Conservation (phyloP, 1,140 invertebrate genomes). For the Littorina saxatilis region DNA sequence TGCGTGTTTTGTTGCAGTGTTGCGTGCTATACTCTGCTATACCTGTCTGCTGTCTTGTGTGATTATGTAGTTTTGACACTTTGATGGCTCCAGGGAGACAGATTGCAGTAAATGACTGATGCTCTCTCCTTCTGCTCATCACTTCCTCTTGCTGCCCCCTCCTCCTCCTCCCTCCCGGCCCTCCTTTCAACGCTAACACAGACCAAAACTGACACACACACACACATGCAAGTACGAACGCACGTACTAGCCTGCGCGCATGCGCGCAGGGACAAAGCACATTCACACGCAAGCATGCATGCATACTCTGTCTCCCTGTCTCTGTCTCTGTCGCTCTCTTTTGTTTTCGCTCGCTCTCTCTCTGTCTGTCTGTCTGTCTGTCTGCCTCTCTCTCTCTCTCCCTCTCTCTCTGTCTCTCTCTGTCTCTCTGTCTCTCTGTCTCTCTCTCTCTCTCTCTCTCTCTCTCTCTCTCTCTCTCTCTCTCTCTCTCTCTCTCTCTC, state of each 20-base stretch:
- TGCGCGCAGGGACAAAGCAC: no score
- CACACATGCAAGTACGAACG: not conserved
- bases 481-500: not conserved
- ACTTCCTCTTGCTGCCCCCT: not conserved
- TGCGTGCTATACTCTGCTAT: no score
- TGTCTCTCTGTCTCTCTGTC: not conserved
- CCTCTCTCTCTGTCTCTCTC: not conserved
- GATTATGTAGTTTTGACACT: no score
- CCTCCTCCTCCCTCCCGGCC: no score
- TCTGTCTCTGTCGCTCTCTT: not conserved
- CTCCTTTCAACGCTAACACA: not conserved
- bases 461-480: not conserved
- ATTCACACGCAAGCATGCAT: no score
- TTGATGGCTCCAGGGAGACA: no score
- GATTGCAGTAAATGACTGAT: no score
- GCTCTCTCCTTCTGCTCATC: not conserved
- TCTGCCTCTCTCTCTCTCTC: constrained; percentile 1
- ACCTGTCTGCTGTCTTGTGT: no score
- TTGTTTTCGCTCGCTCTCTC: not conserved
- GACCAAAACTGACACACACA: not conserved
- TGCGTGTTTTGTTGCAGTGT: no score
- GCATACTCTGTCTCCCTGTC: not conserved
- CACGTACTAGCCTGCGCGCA: no score
- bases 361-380: not conserved
- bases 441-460: constrained; percentile 6